Percentiles rank a stretch among this genome's conserved stretches.
phyloP scores from a whole-genome alignment of 2,888 invertebrate genomes.

The Eupithecia dodoneata region DNA sequence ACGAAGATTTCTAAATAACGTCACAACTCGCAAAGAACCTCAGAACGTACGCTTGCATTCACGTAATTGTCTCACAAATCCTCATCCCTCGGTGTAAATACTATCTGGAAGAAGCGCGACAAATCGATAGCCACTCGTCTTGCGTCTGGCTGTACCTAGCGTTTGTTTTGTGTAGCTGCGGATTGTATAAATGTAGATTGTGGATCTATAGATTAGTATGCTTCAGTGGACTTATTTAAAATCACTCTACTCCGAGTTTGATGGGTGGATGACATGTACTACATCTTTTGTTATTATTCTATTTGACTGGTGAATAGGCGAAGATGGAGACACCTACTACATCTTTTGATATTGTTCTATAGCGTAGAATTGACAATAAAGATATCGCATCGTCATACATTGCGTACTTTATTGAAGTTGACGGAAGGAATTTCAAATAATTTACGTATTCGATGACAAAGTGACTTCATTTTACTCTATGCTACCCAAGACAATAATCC shows the following conservation, averaged over 20 bases:
- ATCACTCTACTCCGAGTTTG: too few relatives aligned
- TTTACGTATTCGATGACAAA: too few relatives aligned
- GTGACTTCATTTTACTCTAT: too few relatives aligned
- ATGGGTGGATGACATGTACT: too few relatives aligned
- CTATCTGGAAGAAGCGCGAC: conserved; percentile 42
- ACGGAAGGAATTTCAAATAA: too few relatives aligned
- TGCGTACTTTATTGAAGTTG: too few relatives aligned
- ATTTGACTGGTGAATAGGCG: not conserved
- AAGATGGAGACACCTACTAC: not conserved
- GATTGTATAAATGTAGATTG: conserved; percentile 1
- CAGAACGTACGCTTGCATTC: not conserved
- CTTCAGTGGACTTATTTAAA: not conserved
- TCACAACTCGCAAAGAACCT: not conserved
- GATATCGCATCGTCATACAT: too few relatives aligned
- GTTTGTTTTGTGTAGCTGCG: conserved; percentile 34
- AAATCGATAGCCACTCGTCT: conserved; percentile 46
- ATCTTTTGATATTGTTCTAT: too few relatives aligned
- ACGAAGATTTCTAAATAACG: not conserved
- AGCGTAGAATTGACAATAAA: too few relatives aligned
- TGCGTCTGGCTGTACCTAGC: conserved; percentile 32
- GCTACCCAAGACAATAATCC: too few relatives aligned
- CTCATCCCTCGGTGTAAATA: conserved; percentile 43
- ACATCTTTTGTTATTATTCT: too few relatives aligned
- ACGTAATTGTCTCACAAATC: conserved; percentile 36
- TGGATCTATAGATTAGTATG: not conserved